Percentiles rank a stretch among this genome's conserved stretches.
Conservation (phyloP, 2,797 vertebrate genomes). For the Galaxias olidus region DNA sequence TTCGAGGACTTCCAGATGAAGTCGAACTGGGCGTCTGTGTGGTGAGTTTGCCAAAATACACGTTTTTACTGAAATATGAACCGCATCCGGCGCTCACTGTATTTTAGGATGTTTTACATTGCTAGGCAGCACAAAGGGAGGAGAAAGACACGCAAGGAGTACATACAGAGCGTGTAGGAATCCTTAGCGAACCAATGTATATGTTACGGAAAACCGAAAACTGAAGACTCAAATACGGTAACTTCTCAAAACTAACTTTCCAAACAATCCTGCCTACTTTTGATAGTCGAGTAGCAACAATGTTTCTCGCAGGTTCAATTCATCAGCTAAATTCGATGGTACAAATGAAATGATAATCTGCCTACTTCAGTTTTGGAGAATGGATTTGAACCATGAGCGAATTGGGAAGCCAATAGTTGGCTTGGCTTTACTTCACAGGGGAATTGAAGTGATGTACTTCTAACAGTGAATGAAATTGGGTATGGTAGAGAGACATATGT, state of each 20-base stretch:
- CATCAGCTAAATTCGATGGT: too few species aligned
- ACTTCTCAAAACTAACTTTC: conserved; percentile 10
- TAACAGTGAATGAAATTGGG: too few species aligned
- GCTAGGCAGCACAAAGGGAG: conserved; percentile 16
- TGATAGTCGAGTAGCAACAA: too few species aligned
- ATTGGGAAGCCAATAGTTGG: too few species aligned
- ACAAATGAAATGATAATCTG: too few species aligned
- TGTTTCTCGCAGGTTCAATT: too few species aligned
- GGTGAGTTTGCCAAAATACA: conserved; percentile 51
- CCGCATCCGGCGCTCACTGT: conserved; percentile 36
- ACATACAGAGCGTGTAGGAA: conserved; percentile 30
- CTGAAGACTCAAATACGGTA: conserved; percentile 34
- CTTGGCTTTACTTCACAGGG: too few species aligned
- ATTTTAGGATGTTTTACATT: conserved; percentile 62
- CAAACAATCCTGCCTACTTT: too few species aligned
- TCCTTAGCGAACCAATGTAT: conserved; percentile 54
- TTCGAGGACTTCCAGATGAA: conserved; percentile 51
- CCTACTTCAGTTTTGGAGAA: too few species aligned
- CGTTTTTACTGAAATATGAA: conserved; percentile 54
- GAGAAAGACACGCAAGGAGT: conserved; percentile 39
- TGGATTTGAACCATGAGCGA: too few species aligned
- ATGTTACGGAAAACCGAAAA: conserved; percentile 24
- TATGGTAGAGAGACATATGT: too few species aligned
- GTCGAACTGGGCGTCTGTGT: conserved; percentile 47
- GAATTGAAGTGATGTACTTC: too few species aligned